Evolutionary conservation across 1,140 invertebrate genomes (phyloP), one percentile per base, ranked within the genome.

Genomic region (Nilaparvata lugens): DNA sequence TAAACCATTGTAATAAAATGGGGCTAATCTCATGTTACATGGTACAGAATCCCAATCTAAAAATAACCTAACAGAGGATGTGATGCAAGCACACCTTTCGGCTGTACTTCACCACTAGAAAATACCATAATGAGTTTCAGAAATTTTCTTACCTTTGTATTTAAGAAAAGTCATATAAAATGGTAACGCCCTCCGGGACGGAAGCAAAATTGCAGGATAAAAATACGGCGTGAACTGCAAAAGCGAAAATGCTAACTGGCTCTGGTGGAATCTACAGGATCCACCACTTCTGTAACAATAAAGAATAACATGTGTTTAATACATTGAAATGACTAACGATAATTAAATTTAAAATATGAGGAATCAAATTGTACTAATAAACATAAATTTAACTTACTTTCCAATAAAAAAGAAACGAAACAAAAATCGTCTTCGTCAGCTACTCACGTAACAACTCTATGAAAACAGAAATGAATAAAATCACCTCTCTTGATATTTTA

Each of bases 81-180:
- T 35, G 31, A 35, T 35, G 31, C 31, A 35, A 35, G 31, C 31
- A 35, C 2, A 35, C 2, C 31, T 35, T 35, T 35, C 31, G 31
- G 31, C 31, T 35, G 31, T 4, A 11, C 31, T 35, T 35, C 7
- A 11, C 7, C 7, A 35, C 31, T 35, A 35, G 7, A 11, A 11
- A 35, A 11, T 35, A 35, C 3, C 3, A 35, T 11, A 4, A 35
- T 6, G 2, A 2, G 13, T 2, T 11, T 35, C 1, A 35, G 2
- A 35, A 35, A n/a, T 54, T 7, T 3, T 53, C 63, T 63, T 63
- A 67, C 65, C 63, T 67, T 60, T 65, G 62, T 63, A 51, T 58
- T 62, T 65, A 67, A 65, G 65, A 65, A 67, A 67, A 67, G 63
- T 67, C 65, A 67, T 67, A 67, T 65, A 67, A 66, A 67, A 62